A percentile compares a stretch with the other conserved stretches of the same genome.
Evolutionary conservation across 2,888 invertebrate species (phyloP).

Genomic region (Nomada fucata): DNA sequence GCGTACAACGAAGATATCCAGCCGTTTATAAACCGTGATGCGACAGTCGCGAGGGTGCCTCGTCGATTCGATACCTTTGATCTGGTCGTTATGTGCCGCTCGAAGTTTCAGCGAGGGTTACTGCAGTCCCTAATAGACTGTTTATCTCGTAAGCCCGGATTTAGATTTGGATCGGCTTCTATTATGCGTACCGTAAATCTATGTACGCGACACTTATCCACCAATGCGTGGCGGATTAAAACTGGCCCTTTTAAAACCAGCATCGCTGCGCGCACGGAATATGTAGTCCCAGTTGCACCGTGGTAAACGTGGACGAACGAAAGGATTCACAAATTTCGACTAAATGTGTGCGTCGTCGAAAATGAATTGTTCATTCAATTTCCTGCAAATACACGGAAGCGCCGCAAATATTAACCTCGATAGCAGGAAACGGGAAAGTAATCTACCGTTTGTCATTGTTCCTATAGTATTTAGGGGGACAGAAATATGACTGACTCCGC

Average conservation of each 20-base stretch:
- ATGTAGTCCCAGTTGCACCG: neutral
- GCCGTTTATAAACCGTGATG: slow-evolving; percentile 67
- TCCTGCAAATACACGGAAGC: neutral
- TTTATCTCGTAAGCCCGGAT: slow-evolving; percentile 81
- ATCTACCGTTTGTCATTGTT: neutral
- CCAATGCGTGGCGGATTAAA: neutral
- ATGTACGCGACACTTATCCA: slow-evolving; percentile 2
- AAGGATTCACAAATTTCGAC: too few relatives aligned
- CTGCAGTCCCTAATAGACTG: slow-evolving; percentile 77
- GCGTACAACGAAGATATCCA: slow-evolving; percentile 23
- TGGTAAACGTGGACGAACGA: too few relatives aligned
- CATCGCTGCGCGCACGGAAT: neutral
- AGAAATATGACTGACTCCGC: slow-evolving; percentile 24
- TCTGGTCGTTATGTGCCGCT: slow-evolving; percentile 75
- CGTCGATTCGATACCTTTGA: slow-evolving; percentile 81
- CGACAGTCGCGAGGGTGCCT: slow-evolving; percentile 57
- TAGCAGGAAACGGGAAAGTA: neutral
- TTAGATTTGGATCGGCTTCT: slow-evolving; percentile 76
- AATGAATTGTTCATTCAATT: neutral
- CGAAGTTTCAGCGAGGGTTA: slow-evolving; percentile 66
- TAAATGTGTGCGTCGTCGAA: neutral
- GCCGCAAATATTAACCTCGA: too few relatives aligned
- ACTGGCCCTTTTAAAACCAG: slow-evolving; percentile 7
- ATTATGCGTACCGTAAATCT: slow-evolving; percentile 62
- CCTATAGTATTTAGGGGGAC: neutral